Percentiles rank a stretch among this genome's conserved stretches.
Conservation (phyloP, 2,113 vertebrate species). For the Gracilinanus agilis region DNA sequence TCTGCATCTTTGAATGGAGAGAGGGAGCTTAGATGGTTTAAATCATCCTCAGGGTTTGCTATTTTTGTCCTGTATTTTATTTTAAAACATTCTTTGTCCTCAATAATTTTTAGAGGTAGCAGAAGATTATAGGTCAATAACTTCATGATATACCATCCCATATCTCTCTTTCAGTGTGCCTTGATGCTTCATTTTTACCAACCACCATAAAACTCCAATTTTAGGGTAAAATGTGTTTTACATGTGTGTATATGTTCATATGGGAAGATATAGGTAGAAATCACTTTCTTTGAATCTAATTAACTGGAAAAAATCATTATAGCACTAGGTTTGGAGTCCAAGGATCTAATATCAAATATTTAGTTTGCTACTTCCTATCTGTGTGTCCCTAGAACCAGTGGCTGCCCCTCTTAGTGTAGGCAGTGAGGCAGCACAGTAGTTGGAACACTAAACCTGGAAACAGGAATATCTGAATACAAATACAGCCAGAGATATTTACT, state of each 20-base stretch:
- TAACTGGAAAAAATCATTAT: background rate
- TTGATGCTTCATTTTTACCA: background rate
- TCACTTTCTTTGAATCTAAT: constrained; percentile 30
- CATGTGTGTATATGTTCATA: background rate
- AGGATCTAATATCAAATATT: background rate
- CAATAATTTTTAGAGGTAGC: background rate
- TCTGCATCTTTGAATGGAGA: constrained; percentile 14
- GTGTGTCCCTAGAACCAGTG: background rate
- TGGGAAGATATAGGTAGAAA: constrained; percentile 41
- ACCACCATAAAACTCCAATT: no score
- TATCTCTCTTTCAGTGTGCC: background rate
- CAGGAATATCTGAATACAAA: background rate
- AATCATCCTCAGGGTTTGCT: background rate
- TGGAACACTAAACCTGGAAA: background rate
- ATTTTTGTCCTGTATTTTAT: constrained; percentile 22
- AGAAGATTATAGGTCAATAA: background rate
- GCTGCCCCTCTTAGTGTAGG: background rate
- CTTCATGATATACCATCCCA: background rate
- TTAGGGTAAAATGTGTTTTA: background rate
- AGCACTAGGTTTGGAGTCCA: background rate
- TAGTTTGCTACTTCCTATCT: background rate
- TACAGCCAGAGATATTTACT: background rate
- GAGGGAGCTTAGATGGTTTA: background rate
- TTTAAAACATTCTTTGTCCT: background rate
- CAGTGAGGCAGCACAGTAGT: background rate